Evolutionary conservation across 2,888 invertebrate genomes (phyloP), one percentile per base, ranked within the genome.

Genomic region (Synergus umbraculus): DNA sequence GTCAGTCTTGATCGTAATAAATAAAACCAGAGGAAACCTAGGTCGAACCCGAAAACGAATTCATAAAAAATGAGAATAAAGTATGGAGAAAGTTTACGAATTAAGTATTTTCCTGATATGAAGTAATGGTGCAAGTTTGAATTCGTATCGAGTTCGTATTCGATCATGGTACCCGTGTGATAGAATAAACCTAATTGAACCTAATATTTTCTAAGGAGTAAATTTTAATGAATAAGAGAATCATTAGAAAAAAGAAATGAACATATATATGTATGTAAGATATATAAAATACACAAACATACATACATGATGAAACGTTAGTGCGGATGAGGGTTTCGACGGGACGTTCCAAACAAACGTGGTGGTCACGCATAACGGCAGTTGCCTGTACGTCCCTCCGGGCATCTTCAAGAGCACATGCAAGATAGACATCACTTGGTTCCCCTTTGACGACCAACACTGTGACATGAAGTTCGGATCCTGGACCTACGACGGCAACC

Each of bases 391-490:
- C 96, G 97, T 99, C 94, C 99, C 99, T 93, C 99, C 99, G 93
- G 99, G 99, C 94, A 99, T 99, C 95, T 98, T 99, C 96, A 99
- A 98, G 96, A 98, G 98, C 96, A 99, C 99, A 94, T 99, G 99
- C 96, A 98, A 98, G 95, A 99, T 99, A 95, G 98, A 99, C 96
- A 99, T 99, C 96, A 98, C 98, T 93, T 99, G 99, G 99, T 99
- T 99, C 95, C 99, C 99, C 93, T 99, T 99, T 95, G 99, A 99
- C 95, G 99, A 99, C 94, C 99, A 99, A 96, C 96, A 97, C 94
- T 99, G 99, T 95, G 97, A 97, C 94, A 98, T 99, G 97, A 98
- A 99, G 96, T 99, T 99, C 94, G 99, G 99, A 94, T 98, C 99
- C 94, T 99, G 99, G 99, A 99, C 99, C 92, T 98, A 99, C 95